These are phyloP conservation scores for Trichomycterus rosablanca DNA, from an alignment of 2,113 vertebrate genomes.

Conservation along the genomic window DNA sequence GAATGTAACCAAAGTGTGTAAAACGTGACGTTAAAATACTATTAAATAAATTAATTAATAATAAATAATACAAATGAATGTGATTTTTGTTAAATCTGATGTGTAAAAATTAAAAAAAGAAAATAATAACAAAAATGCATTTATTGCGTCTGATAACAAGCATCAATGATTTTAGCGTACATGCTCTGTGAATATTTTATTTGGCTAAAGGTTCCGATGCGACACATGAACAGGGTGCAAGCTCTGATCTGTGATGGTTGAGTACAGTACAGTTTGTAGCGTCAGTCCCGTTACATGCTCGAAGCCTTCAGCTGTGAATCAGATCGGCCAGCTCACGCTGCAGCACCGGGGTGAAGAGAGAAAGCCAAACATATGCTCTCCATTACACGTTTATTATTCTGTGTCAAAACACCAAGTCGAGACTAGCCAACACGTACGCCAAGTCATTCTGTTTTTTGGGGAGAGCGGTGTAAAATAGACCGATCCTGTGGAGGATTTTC, in stretches of 20 bases:
- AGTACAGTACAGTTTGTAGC: slow-evolving; percentile 11
- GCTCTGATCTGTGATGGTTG: neutral
- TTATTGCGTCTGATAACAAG: too few species aligned
- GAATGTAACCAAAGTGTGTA: too few species aligned
- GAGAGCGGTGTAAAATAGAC: slow-evolving; percentile 7
- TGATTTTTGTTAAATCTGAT: too few species aligned
- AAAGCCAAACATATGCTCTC: slow-evolving; percentile 38
- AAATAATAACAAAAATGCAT: too few species aligned
- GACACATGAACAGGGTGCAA: too few species aligned
- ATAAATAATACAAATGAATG: too few species aligned
- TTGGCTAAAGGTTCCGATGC: too few species aligned
- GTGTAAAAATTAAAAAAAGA: too few species aligned
- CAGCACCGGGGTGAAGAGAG: neutral
- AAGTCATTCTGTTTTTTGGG: slow-evolving; percentile 16
- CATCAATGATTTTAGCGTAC: too few species aligned
- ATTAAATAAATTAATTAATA: too few species aligned
- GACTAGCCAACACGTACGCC: slow-evolving; percentile 12
- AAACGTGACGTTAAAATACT: too few species aligned
- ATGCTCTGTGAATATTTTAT: too few species aligned
- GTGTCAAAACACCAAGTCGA: slow-evolving; percentile 38
- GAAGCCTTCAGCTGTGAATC: slow-evolving; percentile 27
- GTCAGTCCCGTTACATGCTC: slow-evolving; percentile 8
- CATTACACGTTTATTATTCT: slow-evolving; percentile 42
- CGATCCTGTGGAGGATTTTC: neutral
- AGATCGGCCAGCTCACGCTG: slow-evolving; percentile 1